Evolutionary conservation across 2,888 invertebrate genomes (phyloP).

Genomic region (Periphyllus acericola): DNA sequence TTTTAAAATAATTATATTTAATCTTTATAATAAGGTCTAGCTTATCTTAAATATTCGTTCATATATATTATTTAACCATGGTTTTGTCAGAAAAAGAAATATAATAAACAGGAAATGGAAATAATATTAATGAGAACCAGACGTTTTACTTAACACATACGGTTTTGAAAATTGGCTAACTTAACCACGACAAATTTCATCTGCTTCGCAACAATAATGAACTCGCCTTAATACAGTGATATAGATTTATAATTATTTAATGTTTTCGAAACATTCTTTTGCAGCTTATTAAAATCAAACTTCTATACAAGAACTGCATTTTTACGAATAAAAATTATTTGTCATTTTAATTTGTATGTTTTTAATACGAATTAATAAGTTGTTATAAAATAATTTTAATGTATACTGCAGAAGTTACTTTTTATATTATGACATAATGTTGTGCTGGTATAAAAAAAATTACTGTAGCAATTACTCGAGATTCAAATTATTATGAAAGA

Average conservation of each 20-base stretch:
- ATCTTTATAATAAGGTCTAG: too few species aligned
- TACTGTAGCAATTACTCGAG: neutral
- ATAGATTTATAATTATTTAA: neutral
- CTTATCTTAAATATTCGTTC: neutral
- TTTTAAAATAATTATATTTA: too few species aligned
- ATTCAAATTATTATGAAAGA: slow-evolving; percentile 21
- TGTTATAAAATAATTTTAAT: neutral
- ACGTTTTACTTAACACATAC: neutral
- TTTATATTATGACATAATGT: neutral
- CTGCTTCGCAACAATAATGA: slow-evolving; percentile 8
- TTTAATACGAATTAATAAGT: neutral
- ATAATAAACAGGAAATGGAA: slow-evolving; percentile 9
- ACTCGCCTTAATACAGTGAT: neutral
- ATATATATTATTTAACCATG: neutral
- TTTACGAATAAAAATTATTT: neutral
- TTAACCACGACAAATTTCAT: neutral
- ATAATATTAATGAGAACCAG: slow-evolving; percentile 24
- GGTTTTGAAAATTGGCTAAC: neutral
- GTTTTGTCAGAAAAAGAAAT: neutral
- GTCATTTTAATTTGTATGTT: neutral
- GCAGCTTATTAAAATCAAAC: neutral
- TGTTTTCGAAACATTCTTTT: neutral
- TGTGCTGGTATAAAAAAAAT: neutral
- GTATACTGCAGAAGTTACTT: neutral
- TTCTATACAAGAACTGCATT: neutral